Evolutionary conservation across 2,113 vertebrate species (phyloP).

Genomic region (Ailuropoda melanoleuca): DNA sequence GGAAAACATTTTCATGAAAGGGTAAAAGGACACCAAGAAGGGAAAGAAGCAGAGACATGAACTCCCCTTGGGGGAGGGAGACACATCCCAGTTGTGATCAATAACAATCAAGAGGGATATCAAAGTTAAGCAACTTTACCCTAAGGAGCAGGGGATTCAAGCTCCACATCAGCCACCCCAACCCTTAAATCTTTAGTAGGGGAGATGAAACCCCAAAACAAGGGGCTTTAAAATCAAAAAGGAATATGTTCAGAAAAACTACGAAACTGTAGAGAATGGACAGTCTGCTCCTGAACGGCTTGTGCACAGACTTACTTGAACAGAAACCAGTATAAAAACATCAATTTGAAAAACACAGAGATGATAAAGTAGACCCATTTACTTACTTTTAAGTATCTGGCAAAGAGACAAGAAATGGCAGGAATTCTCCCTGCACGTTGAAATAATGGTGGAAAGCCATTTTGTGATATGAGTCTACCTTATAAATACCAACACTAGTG

Average conservation of each 20-base stretch:
- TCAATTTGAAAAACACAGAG: background rate
- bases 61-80: accelerated
- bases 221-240: background rate
- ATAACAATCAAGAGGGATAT: background rate
- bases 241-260: background rate
- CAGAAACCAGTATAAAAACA: background rate
- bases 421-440: background rate
- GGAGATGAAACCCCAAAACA: background rate
- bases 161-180: background rate
- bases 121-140: background rate
- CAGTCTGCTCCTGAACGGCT: background rate
- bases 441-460: background rate
- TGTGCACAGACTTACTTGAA: background rate
- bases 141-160: background rate
- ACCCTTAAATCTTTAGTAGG: background rate
- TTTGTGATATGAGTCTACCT: background rate
- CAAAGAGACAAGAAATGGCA: background rate
- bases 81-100: background rate
- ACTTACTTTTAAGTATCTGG: background rate
- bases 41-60: background rate
- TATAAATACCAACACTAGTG: background rate
- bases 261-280: background rate
- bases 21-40: background rate
- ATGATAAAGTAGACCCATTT: background rate
- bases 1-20: background rate